Evolutionary conservation across 2,113 vertebrate genomes (phyloP), one percentile per base, ranked within the genome.

Genomic region (Aptenodytes patagonicus): DNA sequence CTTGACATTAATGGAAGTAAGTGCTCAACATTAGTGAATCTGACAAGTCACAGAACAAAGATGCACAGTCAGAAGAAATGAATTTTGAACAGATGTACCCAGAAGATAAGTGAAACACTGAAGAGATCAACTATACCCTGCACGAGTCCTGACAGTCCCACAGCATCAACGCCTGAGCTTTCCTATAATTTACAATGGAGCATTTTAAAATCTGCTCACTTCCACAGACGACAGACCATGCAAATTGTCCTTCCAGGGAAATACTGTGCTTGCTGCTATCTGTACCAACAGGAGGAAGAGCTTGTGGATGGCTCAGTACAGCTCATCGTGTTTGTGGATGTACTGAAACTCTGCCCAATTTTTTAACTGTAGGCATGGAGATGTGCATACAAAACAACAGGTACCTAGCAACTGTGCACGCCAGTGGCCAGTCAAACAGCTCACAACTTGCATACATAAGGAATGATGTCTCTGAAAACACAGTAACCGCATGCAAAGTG

Each of bases 351-450:
- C 44, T 44, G 31, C 44, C 36, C 29, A 6, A 1, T 31, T 47
- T 69, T 87, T 71, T 52, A 76, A 22, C 17, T 6, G 32, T 6
- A 60, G 38, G 31, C n/a, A 29, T 1, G 16, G 62, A 86, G 32
- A 1, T 17, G 58, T 29, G 57, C 26, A 7, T 3, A 5, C 6
- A 60, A 13, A 89, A 15, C 42, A 64, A 28, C 1, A 78, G 22
- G 19, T 21, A 15, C 5, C 15, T 3, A 42, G 61, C 32, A 25
- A 17, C 0, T 19, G 21, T 5, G 36, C 40, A 6, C 2, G 1
- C 29, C 5, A 7, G 29, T 0, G 0, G 49, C 26, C 71, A 40
- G 32, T 6, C 0, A 0, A 82, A 31, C 18, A 25, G 57, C 65
- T 83, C 73, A 11, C 5, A 1, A 9, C 46, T 69, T 13, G 34